A percentile compares a stretch with the other conserved stretches of the same genome.
Evolutionary conservation across 2,888 invertebrate genomes (phyloP).

Genomic region (Acronicta aceris): DNA sequence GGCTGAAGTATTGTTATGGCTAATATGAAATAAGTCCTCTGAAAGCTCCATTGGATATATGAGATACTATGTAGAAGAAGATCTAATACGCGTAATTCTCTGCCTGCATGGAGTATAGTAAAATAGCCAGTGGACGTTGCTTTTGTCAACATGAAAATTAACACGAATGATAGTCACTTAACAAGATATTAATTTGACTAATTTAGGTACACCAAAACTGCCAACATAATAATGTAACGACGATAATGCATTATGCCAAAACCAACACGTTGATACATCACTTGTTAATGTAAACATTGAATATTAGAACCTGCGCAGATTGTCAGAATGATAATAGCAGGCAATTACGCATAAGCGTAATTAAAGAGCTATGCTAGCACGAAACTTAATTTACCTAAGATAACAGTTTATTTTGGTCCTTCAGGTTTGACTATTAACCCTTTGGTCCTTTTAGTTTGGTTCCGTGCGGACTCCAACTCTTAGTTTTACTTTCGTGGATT

Average conservation of each 20-base stretch:
- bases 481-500: not conserved
- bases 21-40: too few species aligned
- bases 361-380: not conserved
- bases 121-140: too few species aligned
- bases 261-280: conserved; percentile 1
- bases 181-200: not conserved
- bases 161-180: too few species aligned
- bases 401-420: not conserved
- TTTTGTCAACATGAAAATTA: too few species aligned
- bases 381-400: not conserved
- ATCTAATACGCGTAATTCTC: too few species aligned
- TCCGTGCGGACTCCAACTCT: not conserved
- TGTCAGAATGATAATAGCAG: not conserved
- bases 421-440: not conserved
- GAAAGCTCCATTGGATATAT: too few species aligned
- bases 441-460: not conserved
- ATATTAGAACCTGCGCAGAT: conserved; percentile 1
- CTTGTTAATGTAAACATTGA: not conserved
- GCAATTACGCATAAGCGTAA: not conserved
- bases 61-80: too few species aligned
- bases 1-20: too few species aligned
- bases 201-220: not conserved
- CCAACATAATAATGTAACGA: not conserved
- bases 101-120: too few species aligned
- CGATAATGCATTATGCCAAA: conserved; percentile 4